Conservation (phyloP, 2,113 vertebrate genomes). For the Notiomystis cincta region DNA sequence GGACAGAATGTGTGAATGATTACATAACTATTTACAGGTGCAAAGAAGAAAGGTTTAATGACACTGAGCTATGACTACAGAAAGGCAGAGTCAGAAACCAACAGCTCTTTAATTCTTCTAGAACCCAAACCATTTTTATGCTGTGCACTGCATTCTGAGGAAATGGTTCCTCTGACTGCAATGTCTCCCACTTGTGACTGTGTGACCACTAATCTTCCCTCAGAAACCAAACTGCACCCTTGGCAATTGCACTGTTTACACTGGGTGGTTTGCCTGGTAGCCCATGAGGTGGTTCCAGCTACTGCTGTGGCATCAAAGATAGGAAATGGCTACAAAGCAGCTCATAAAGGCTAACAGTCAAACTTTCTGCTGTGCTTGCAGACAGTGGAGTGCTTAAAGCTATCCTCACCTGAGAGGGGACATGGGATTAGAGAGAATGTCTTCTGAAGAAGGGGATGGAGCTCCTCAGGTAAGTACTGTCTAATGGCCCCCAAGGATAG, state of each 20-base stretch:
- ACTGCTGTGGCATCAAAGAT: background rate
- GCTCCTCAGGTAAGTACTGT: background rate
- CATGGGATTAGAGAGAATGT: background rate
- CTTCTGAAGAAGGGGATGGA: background rate
- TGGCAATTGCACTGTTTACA: background rate
- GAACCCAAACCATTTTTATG: background rate
- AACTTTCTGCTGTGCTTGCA: background rate
- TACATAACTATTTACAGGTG: background rate
- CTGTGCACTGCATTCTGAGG: background rate
- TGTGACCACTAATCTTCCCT: slow-evolving; percentile 14
- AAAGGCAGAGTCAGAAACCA: slow-evolving; percentile 21
- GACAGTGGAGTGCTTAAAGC: background rate
- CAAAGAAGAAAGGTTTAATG: slow-evolving; percentile 8
- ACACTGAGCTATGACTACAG: background rate
- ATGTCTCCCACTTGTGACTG: background rate
- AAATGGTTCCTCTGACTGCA: background rate
- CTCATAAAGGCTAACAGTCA: background rate
- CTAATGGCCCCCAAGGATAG: background rate
- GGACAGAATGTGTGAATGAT: background rate
- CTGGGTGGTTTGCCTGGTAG: background rate
- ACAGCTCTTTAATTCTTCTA: background rate
- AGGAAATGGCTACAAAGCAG: background rate
- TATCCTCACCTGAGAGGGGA: background rate
- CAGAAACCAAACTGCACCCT: background rate
- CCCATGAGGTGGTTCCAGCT: background rate